Conservation (phyloP, 2,888 invertebrate species). For the Ormia ochracea region DNA sequence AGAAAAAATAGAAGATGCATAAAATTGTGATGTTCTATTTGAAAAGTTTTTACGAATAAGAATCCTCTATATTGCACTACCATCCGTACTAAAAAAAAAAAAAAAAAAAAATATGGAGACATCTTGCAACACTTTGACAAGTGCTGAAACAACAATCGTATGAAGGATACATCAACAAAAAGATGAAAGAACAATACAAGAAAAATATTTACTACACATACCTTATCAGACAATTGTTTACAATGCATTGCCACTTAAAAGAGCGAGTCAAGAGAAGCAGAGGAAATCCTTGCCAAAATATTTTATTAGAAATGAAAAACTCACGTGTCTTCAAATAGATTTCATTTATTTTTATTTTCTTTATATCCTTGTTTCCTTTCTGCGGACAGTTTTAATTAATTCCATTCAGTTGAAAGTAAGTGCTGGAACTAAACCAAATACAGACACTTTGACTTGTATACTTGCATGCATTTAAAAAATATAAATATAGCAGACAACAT, state of each 20-base stretch:
- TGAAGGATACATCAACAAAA: neutral
- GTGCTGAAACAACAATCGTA: neutral
- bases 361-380: neutral
- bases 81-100: neutral
- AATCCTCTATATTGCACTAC: neutral
- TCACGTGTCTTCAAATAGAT: slow-evolving; percentile 25
- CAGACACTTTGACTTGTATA: slow-evolving; percentile 10
- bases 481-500: neutral
- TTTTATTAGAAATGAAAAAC: neutral
- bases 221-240: slow-evolving; percentile 62
- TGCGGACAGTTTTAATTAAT: slow-evolving; percentile 50
- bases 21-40: neutral
- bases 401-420: slow-evolving; percentile 36
- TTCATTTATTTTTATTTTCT: neutral
- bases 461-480: neutral
- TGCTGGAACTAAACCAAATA: slow-evolving; percentile 32
- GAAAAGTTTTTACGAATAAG: neutral
- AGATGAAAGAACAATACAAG: slow-evolving; percentile 21
- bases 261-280: neutral
- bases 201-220: slow-evolving; percentile 46
- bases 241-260: slow-evolving; percentile 47
- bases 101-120: slow-evolving; percentile 17
- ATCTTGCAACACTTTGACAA: slow-evolving; percentile 50
- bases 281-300: slow-evolving; percentile 15
- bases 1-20: too few species aligned